Conservation (phyloP, 2,888 invertebrate species). For the Pheosia gnoma region DNA sequence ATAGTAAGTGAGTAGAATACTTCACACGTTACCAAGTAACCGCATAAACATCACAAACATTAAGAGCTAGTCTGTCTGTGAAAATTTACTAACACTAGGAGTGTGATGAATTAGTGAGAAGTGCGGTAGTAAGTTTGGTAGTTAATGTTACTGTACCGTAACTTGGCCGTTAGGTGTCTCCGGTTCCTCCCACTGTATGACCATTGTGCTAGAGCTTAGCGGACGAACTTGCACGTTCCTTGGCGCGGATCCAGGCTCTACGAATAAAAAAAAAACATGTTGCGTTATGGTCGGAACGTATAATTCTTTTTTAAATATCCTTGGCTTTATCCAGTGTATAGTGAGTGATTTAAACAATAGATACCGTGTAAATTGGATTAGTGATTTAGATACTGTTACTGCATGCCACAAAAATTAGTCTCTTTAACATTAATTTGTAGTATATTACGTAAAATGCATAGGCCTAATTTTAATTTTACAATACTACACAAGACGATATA, state of each 20-base stretch:
- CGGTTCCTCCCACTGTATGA: slow-evolving; percentile 99
- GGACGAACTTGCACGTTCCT: slow-evolving; percentile 97
- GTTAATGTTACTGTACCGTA: slow-evolving; percentile 85
- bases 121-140: neutral
- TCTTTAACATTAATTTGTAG: too few relatives aligned
- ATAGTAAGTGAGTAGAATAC: neutral
- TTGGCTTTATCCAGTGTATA: too few relatives aligned
- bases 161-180: slow-evolving; percentile 99
- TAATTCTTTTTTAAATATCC: too few relatives aligned
- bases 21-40: neutral
- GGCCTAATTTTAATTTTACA: too few relatives aligned
- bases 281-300: neutral
- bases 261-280: slow-evolving; percentile 18
- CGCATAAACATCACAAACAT: neutral
- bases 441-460: too few relatives aligned
- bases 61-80: neutral
- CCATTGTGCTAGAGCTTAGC: slow-evolving; percentile 97
- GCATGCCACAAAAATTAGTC: too few relatives aligned
- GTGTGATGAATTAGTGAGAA: neutral
- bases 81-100: neutral
- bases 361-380: too few relatives aligned
- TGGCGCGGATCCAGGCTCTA: slow-evolving; percentile 98
- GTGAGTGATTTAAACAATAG: too few relatives aligned
- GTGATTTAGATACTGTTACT: too few relatives aligned
- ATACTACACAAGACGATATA: too few relatives aligned